Conservation (phyloP, 1,140 invertebrate genomes). For the Nylanderia fulva region DNA sequence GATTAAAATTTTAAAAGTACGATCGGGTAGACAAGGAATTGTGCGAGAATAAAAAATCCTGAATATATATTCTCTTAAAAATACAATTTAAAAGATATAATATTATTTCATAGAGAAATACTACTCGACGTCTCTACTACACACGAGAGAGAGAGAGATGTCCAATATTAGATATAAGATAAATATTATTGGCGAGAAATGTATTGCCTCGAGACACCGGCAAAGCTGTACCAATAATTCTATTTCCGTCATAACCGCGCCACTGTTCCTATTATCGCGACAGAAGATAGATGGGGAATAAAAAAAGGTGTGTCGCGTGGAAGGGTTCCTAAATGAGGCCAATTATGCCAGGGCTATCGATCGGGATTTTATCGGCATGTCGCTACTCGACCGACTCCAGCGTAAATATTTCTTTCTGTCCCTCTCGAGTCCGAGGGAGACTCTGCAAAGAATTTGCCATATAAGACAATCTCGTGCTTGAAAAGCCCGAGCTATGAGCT, state of each 20-base stretch:
- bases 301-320: neutral
- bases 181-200: slow-evolving; percentile 51
- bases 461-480: slow-evolving; percentile 9
- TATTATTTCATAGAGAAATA: slow-evolving; percentile 18
- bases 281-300: neutral
- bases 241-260: slow-evolving; percentile 47
- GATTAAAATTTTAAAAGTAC: neutral
- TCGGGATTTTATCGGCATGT: slow-evolving; percentile 56
- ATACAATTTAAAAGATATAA: neutral
- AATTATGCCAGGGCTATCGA: slow-evolving; percentile 63
- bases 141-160: neutral
- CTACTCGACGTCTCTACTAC: neutral
- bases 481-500: slow-evolving; percentile 3
- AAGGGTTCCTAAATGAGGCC: slow-evolving; percentile 45
- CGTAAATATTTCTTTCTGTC: slow-evolving; percentile 41
- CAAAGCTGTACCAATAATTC: slow-evolving; percentile 50
- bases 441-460: neutral
- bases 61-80: neutral
- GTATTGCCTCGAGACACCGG: slow-evolving; percentile 33
- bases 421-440: neutral
- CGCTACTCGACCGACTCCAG: slow-evolving; percentile 18
- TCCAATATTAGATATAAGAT: slow-evolving; percentile 42
- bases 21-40: neutral
- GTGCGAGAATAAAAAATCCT: neutral
- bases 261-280: slow-evolving; percentile 56